phyloP scores from a whole-genome alignment of 2,888 invertebrate genomes.

The Orthonychiurus folsomi region DNA sequence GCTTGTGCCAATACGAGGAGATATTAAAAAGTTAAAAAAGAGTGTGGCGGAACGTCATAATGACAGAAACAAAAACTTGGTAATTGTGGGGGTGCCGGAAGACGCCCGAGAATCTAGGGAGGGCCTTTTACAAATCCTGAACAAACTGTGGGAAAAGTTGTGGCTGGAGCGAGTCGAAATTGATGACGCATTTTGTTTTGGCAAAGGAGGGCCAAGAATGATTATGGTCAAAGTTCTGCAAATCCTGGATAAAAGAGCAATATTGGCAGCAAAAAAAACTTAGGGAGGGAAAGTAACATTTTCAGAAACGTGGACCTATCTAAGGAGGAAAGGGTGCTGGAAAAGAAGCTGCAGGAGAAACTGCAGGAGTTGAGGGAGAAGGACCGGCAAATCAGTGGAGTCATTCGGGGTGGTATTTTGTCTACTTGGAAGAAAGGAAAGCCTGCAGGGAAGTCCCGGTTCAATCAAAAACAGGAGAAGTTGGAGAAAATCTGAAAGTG shows the following conservation, averaged over 20 bases:
- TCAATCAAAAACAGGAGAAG: neutral
- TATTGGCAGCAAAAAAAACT: neutral
- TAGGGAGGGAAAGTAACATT: neutral
- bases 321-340: neutral
- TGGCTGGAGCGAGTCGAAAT: neutral
- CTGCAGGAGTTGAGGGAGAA: neutral
- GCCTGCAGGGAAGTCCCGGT: neutral
- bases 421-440: neutral
- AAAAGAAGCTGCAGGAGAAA: neutral
- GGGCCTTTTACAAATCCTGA: too few relatives aligned
- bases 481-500: neutral
- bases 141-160: neutral
- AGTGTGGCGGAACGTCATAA: too few relatives aligned
- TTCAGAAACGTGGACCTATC: neutral
- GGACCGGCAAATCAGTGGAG: neutral
- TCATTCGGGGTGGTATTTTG: neutral
- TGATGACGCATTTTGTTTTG: neutral
- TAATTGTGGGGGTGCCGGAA: neutral
- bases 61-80: neutral
- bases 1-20: too few relatives aligned
- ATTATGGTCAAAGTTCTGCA: neutral
- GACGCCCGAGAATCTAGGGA: neutral
- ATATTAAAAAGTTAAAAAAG: too few relatives aligned
- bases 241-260: neutral
- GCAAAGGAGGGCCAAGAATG: neutral